Evolutionary conservation across 2,888 invertebrate species (phyloP).

Genomic region (Eupithecia subumbrata): DNA sequence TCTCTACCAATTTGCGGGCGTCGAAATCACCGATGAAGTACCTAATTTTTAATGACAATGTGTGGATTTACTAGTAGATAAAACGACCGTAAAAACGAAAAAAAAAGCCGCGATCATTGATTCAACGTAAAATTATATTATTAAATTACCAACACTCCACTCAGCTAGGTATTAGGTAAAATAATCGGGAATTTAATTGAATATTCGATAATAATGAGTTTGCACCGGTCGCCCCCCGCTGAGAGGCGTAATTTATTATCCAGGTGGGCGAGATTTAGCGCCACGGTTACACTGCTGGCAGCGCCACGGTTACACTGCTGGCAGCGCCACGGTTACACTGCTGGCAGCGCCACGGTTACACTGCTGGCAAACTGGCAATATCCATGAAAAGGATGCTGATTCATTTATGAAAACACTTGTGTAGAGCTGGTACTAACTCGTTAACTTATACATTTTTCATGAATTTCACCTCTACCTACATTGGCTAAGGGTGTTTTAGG

Average conservation of each 20-base stretch:
- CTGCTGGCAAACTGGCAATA: too few species aligned
- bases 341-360: constrained; percentile 37
- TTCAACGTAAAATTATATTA: background rate
- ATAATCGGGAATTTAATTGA: constrained; percentile 27
- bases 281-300: constrained; percentile 38
- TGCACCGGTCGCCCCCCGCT: constrained; percentile 32
- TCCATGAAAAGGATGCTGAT: constrained; percentile 20
- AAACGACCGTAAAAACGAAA: background rate
- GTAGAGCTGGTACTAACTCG: background rate
- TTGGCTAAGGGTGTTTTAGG: background rate
- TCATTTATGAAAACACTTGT: constrained; percentile 9
- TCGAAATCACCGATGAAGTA: background rate
- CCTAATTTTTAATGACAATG: background rate
- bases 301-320: constrained; percentile 37
- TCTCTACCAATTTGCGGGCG: background rate
- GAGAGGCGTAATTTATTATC: constrained; percentile 42
- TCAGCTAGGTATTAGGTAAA: constrained; percentile 14
- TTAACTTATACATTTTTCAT: background rate
- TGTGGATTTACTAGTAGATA: background rate
- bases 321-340: constrained; percentile 38
- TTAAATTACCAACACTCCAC: background rate
- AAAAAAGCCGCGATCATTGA: background rate
- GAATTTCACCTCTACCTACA: background rate
- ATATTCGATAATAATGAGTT: constrained; percentile 44
- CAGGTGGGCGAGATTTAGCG: constrained; percentile 41